Base-by-base conservation (phyloP, 2,888 invertebrate species). In the Myopa testacea region DNA sequence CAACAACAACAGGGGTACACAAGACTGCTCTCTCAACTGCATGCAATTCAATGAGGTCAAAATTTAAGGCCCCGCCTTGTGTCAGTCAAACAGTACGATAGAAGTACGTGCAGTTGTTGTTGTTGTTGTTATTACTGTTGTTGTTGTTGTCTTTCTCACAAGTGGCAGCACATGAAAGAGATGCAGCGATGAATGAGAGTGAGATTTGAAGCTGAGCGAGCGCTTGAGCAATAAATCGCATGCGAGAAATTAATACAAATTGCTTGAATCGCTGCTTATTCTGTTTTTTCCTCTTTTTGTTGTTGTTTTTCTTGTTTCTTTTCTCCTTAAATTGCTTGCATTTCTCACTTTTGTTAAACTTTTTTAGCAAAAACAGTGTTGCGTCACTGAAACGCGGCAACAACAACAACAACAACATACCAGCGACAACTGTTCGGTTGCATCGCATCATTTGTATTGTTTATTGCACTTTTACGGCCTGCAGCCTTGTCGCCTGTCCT, bases 51-150 rank as follows among this genome's bases (percentile, higher is more conserved):
- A 52, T 26, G 69, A 69, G n/a, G 45, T 26, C 34, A 69, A 69
- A 40, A 45, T 69, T 69, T 50, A 45, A 26, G 19, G 69, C 69
- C 69, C 14, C 69, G 69, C 69, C 69, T 69, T 69, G 69, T 45
- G n/a, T 69, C 50, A 45, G 4, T 45, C 26, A 45, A 40, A 69
- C 40, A n/a, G 4, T 40, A 14, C 10, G 26, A 26, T 10, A 40
- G 50, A 45, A 5, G 45, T 50, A 10, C 6, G 1, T 26, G 8
- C 40, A 40, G 34, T 69, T 52, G 45, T 69, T 69, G 68, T 68
- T 40, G 8, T 45, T n/a, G 19, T 45, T 69, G 26, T 69, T 50
- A 62, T 62, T 19, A 3, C 7, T 26, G 62, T 26, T 26, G 62
- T 58, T 58, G 58, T n/a, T 58, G 58, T 58, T 58, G 58, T n/a